Base-by-base conservation (phyloP, 2,888 invertebrate species). In the Ernsta delagoae region DNA sequence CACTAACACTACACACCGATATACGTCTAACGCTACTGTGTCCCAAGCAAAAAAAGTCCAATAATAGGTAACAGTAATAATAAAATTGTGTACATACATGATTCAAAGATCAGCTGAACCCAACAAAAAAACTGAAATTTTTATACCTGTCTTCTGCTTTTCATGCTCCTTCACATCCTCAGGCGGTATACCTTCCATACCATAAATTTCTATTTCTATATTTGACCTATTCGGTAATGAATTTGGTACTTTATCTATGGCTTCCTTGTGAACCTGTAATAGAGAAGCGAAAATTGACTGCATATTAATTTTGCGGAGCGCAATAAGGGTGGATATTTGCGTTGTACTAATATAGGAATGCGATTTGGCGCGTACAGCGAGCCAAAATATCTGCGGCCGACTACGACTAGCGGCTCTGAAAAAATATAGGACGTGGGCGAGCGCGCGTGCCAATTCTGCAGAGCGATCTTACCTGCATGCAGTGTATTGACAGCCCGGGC, bases 141-240 rank as follows among this genome's bases (percentile, higher is more conserved):
- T 84, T 90, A 91, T 92, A 94, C 94, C 94, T 90, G 95, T 94
- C 85, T 98, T 97, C 85, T 97, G 97, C 79, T 96, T 95, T 91
- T 99, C 99, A 91, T 99, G 99, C 85, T 98, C 98, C 86, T 97
- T 97, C 74, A 98, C 88, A 94, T 99, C 99, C 80, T 97, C 98
- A 67, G 97, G 96, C 41, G 99, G 99, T 83, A 99, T 99, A 78
- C 99, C 99, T 95, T 99, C 99, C 99, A 99, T 99, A 77, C 99
- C 99, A 95, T 99, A 99, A 84, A 99, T 99, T 95, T 99, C 99
- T 89, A 99, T 98, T 94, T 99, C 99, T 86, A 99, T 98, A 94
- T 99, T 99, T 84, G 98, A 98, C 87, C 99, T 96, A 93, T 98
- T 98, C 80, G 99, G 99, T 85, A 99, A 94, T 74, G 99, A 98